A percentile compares a stretch with the other conserved stretches of the same genome.
Evolutionary conservation across 2,113 vertebrate species (phyloP).

Genomic region (Forbesichthys agassizii): DNA sequence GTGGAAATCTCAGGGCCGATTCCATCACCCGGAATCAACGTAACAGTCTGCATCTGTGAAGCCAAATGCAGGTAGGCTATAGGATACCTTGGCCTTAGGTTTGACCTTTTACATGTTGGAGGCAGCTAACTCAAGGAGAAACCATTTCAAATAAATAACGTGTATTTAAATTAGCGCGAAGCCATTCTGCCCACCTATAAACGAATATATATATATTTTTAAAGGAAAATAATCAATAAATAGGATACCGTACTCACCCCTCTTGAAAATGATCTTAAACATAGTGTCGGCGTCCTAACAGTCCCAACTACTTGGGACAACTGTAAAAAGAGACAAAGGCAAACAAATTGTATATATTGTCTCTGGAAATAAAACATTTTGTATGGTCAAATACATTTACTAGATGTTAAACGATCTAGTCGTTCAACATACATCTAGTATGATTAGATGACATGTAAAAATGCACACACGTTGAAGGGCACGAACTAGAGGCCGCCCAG

Average conservation of each 20-base stretch:
- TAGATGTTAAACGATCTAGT: not conserved
- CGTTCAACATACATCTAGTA: too few species aligned
- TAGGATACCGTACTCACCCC: constrained; percentile 49
- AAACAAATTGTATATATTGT: not conserved
- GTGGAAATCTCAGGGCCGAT: constrained; percentile 67
- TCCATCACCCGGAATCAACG: constrained; percentile 63
- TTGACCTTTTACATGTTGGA: not conserved
- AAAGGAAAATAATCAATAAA: not conserved
- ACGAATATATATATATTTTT: too few species aligned
- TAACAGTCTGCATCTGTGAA: constrained; percentile 59
- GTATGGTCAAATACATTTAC: not conserved
- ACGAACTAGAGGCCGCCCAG: not conserved
- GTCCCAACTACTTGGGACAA: constrained; percentile 46
- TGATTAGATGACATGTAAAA: not conserved
- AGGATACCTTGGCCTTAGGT: not conserved
- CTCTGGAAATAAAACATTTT: not conserved
- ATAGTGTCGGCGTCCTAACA: constrained; percentile 16
- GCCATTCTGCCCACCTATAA: too few species aligned
- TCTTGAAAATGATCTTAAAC: constrained; percentile 46
- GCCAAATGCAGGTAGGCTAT: not conserved
- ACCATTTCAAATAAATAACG: not conserved
- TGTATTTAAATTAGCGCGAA: too few species aligned
- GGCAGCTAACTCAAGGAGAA: not conserved
- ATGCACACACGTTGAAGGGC: constrained; percentile 40
- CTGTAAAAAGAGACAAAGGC: constrained; percentile 26